Percentiles rank a stretch among this genome's conserved stretches.
Conservation (phyloP, 2,797 vertebrate genomes). For the Onychomys leucogaster region DNA sequence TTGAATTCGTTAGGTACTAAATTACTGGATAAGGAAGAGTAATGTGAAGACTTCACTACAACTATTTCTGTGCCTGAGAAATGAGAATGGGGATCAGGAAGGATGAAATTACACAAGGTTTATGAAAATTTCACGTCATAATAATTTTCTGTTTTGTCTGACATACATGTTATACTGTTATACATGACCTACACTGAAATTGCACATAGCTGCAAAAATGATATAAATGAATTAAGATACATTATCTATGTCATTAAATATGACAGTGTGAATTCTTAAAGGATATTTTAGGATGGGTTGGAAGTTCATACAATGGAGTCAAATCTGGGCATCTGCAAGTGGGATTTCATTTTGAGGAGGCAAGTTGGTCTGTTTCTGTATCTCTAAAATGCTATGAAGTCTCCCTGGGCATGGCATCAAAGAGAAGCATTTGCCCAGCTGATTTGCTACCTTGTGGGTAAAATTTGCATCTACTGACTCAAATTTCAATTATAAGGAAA, state of each 20-base stretch:
- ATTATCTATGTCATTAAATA: background rate
- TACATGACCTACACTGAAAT: background rate
- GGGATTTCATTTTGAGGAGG: constrained; percentile 16
- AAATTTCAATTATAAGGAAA: background rate
- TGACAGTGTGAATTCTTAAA: background rate
- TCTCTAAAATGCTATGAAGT: background rate
- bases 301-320: background rate
- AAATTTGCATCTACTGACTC: background rate
- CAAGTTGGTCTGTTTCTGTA: background rate
- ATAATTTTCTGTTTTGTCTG: background rate
- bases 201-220: background rate
- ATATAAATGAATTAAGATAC: background rate
- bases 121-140: background rate
- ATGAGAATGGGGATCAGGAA: background rate
- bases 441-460: background rate
- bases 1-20: background rate
- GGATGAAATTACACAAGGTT: background rate
- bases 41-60: background rate
- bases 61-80: background rate
- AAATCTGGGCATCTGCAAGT: background rate
- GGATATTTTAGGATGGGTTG: background rate
- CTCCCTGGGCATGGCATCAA: background rate
- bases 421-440: background rate
- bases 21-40: background rate
- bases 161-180: too few species aligned